Base-by-base conservation (phyloP, 2,113 vertebrate genomes). In the Scatophagus argus region DNA sequence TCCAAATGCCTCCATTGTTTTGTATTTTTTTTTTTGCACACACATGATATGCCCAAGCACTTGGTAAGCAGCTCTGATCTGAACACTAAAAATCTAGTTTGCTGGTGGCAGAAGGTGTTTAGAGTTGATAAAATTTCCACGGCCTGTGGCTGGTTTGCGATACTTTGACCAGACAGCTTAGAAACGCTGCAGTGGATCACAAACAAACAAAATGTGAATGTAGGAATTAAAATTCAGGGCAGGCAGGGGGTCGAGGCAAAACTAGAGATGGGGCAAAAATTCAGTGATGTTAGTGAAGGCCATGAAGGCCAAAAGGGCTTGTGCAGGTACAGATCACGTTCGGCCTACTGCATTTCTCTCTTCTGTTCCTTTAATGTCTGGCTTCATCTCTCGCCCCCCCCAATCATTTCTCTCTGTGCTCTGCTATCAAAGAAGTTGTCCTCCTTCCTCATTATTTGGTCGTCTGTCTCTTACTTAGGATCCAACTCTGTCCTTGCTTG, bases 151-250 rank as follows among this genome's bases (percentile, higher is more conserved):
- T 66, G 31, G 38, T 63, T 31, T 54, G 52, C 74, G 60, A 84
- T 55, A 51, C 31, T 51, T 36, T 1, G 38, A 80, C 64, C 70
- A 27, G 32, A 21, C n/a, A 0, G 29, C 39, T 54, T 62, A 59
- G 68, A 38, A 51, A 49, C 43, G 4, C 31, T 16, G 10, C 63
- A 64, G 80, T n/a, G 64, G 77, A 54, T 46, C 77, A 47, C 19
- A 64, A 61, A 54, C 52, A 4, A n/a, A n/a, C n/a, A n/a, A n/a
- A n/a, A 47, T 69, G 7, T 46, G 49, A 72, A 55, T 1, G 12
- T 17, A 56, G 27, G 77, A 73, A 81, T 86, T 73, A 44, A 74
- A 88, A 88, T 81, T 74, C 66, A 87, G 65, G 52, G 41, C 8
- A n/a, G 19, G 56, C 66, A 38, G 66, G 66, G 44, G 63, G 54